Conservation (phyloP, 2,113 vertebrate species). For the Prietella phreatophila region DNA sequence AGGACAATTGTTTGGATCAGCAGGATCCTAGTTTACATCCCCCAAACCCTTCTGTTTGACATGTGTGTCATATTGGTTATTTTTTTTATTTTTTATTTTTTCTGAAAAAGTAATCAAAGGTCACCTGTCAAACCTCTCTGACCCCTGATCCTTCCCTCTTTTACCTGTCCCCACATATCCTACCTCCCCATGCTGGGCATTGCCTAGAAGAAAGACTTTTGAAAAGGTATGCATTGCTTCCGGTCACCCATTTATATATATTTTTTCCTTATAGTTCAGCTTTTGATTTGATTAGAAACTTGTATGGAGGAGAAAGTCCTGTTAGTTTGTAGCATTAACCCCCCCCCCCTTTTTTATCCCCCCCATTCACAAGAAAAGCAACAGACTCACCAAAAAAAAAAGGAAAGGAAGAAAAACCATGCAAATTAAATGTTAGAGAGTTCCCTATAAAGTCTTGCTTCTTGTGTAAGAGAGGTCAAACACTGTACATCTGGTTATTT, state of each 20-base stretch:
- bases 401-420: conserved; percentile 46
- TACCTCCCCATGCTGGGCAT: conserved; percentile 58
- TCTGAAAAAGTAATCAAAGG: conserved; percentile 8
- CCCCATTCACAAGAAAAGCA: conserved; percentile 66
- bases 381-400: conserved; percentile 36
- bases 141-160: background rate
- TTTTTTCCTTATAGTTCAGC: conserved; percentile 45
- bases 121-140: conserved; percentile 11
- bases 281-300: conserved; percentile 61
- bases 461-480: conserved; percentile 28
- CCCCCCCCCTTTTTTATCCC: conserved; percentile 29
- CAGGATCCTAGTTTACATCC: conserved; percentile 59
- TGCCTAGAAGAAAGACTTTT: conserved; percentile 58
- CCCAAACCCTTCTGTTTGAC: background rate
- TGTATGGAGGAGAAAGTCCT: conserved; percentile 56
- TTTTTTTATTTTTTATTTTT: background rate
- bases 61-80: conserved; percentile 49
- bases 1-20: conserved; percentile 48
- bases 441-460: conserved; percentile 57
- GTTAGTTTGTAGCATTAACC: conserved; percentile 68
- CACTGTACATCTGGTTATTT: background rate
- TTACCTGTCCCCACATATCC: conserved; percentile 26
- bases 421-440: conserved; percentile 71
- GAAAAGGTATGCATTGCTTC: conserved; percentile 64
- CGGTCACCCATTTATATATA: conserved; percentile 51